phyloP scores from a whole-genome alignment of 2,113 vertebrate species.

The Ibidorhyncha struthersii region DNA sequence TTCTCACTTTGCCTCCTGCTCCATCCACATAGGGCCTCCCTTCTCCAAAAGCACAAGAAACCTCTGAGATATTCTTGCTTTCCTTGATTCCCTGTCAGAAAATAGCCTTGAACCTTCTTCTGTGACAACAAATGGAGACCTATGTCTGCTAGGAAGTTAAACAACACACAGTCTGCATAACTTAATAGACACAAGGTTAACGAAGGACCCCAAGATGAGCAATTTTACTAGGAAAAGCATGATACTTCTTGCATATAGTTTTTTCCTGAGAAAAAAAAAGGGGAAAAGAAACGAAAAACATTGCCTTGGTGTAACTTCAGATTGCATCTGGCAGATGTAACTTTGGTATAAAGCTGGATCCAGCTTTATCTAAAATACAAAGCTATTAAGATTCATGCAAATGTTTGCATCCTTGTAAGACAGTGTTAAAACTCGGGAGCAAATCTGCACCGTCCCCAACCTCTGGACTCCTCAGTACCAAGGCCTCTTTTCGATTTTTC shows the following conservation, averaged over 20 bases:
- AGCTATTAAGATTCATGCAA: neutral
- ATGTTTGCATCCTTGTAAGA: fast-evolving
- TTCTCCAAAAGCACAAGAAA: neutral
- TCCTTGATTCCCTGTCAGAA: neutral
- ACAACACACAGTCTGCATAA: neutral
- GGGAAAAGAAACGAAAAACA: fast-evolving
- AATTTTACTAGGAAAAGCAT: neutral
- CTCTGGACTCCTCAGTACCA: neutral
- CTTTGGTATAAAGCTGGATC: neutral
- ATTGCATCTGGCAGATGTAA: neutral
- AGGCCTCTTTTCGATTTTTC: neutral
- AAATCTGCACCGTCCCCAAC: fast-evolving
- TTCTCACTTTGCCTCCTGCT: neutral
- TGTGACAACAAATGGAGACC: neutral
- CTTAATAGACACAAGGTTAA: neutral
- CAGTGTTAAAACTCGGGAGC: neutral
- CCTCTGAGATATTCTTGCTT: neutral
- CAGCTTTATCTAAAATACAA: neutral
- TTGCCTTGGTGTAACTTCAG: neutral
- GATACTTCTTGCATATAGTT: neutral
- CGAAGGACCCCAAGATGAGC: neutral
- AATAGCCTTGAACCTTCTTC: neutral
- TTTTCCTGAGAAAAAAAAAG: neutral
- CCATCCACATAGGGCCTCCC: fast-evolving
- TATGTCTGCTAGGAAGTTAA: neutral